These are phyloP conservation scores for Odontomachus brunneus DNA, from an alignment of 1,140 invertebrate species.

Conservation along the genomic window DNA sequence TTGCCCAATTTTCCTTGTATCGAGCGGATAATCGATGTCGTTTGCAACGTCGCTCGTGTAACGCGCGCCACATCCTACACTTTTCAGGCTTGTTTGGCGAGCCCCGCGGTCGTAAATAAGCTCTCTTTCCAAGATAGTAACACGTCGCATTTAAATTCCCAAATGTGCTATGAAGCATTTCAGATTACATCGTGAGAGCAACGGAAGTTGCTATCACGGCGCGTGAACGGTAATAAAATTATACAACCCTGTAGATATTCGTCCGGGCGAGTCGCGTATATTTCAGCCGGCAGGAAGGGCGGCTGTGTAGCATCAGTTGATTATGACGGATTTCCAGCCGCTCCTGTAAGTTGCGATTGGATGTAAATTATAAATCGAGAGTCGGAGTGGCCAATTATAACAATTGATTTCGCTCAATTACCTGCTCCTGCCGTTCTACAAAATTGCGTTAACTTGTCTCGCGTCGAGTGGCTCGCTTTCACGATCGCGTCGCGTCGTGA, in stretches of 20 bases:
- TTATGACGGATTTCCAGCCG: background rate
- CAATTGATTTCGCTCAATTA: background rate
- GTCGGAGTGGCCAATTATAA: background rate
- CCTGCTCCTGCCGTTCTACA: background rate
- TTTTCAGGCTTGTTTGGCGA: background rate
- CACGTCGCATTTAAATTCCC: constrained; percentile 21
- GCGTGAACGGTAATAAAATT: constrained; percentile 3
- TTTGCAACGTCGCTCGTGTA: constrained; percentile 17
- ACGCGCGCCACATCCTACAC: background rate
- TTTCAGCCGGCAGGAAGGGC: background rate
- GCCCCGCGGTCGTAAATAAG: background rate
- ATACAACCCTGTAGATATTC: constrained; percentile 29
- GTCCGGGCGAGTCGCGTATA: constrained; percentile 1
- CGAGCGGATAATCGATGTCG: constrained; percentile 27
- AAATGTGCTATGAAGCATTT: constrained; percentile 1
- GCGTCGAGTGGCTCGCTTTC: background rate
- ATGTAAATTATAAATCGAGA: background rate
- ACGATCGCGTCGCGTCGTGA: background rate
- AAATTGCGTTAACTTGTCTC: too few relatives aligned
- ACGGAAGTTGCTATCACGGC: constrained; percentile 6
- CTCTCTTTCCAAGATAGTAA: background rate
- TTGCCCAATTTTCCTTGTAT: constrained; percentile 25
- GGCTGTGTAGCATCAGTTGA: background rate
- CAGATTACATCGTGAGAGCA: constrained; percentile 41
- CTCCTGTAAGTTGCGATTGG: background rate